Evolutionary conservation across 2,797 vertebrate species (phyloP).

Genomic region (Takifugu ocellatus): DNA sequence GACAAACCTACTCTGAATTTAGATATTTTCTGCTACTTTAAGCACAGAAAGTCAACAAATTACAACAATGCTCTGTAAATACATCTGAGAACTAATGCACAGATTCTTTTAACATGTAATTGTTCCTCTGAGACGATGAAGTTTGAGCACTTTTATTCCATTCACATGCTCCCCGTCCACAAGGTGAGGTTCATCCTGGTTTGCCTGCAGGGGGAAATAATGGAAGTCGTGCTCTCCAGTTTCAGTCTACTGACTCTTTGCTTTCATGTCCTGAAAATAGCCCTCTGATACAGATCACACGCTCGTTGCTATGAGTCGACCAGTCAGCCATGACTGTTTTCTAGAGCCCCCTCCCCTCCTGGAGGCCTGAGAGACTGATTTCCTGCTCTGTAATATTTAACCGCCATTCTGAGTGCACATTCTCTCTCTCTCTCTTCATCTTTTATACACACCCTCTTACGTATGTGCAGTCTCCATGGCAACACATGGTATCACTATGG

Average conservation of each 20-base stretch:
- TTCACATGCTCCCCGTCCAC: slow-evolving; percentile 15
- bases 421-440: slow-evolving; percentile 23
- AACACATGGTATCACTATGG: slow-evolving; percentile 69
- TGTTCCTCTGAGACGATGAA: slow-evolving; percentile 1
- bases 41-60: background rate
- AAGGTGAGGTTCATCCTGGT: slow-evolving; percentile 20
- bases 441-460: slow-evolving; percentile 52
- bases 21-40: slow-evolving; percentile 3
- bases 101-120: background rate
- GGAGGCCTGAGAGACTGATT: slow-evolving; percentile 47
- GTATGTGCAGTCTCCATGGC: slow-evolving; percentile 77
- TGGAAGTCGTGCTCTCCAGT: slow-evolving; percentile 22
- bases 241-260: slow-evolving; percentile 25
- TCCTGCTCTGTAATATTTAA: slow-evolving; percentile 48
- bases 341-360: slow-evolving; percentile 13
- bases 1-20: background rate
- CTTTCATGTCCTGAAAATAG: slow-evolving; percentile 18
- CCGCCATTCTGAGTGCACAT: slow-evolving; percentile 44
- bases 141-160: slow-evolving; percentile 3
- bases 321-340: slow-evolving; percentile 28
- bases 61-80: background rate
- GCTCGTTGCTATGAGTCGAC: slow-evolving; percentile 18
- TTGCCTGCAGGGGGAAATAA: slow-evolving; percentile 26
- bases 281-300: slow-evolving; percentile 25
- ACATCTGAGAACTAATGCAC: background rate